phyloP scores from a whole-genome alignment of 1,140 invertebrate genomes.

The Pseudomyrmex dendroicus region DNA sequence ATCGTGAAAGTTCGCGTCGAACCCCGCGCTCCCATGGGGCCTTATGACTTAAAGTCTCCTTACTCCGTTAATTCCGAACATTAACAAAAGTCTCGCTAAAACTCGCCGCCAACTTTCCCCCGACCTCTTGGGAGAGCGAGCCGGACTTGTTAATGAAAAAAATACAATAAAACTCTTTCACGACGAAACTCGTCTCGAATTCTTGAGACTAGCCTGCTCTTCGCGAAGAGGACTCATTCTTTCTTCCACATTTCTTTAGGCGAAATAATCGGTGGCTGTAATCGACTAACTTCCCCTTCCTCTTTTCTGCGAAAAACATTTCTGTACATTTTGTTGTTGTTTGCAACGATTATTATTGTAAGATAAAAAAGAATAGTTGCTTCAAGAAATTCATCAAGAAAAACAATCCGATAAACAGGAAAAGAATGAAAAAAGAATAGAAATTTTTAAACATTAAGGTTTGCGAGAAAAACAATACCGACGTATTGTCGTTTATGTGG shows the following conservation, averaged over 20 bases:
- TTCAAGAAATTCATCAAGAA: neutral
- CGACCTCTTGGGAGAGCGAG: slow-evolving; percentile 72
- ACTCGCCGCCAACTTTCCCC: slow-evolving; percentile 81
- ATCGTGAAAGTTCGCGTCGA: slow-evolving; percentile 84
- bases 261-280: slow-evolving; percentile 44
- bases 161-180: slow-evolving; percentile 83
- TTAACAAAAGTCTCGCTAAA: slow-evolving; percentile 85
- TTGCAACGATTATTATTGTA: too few species aligned
- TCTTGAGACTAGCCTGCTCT: slow-evolving; percentile 66
- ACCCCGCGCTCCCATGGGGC: slow-evolving; percentile 80
- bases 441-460: neutral
- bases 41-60: slow-evolving; percentile 85
- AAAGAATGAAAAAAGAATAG: neutral
- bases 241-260: slow-evolving; percentile 27
- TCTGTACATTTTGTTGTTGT: neutral
- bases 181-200: slow-evolving; percentile 70
- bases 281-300: neutral
- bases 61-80: slow-evolving; percentile 85
- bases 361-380: too few species aligned
- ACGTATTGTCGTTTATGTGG: neutral
- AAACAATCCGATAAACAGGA: neutral
- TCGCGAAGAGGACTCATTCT: slow-evolving; percentile 59
- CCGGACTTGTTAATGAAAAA: slow-evolving; percentile 84
- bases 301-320: neutral
- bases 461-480: neutral